phyloP scores from a whole-genome alignment of 2,888 invertebrate species.

The Leptothorax acervorum region DNA sequence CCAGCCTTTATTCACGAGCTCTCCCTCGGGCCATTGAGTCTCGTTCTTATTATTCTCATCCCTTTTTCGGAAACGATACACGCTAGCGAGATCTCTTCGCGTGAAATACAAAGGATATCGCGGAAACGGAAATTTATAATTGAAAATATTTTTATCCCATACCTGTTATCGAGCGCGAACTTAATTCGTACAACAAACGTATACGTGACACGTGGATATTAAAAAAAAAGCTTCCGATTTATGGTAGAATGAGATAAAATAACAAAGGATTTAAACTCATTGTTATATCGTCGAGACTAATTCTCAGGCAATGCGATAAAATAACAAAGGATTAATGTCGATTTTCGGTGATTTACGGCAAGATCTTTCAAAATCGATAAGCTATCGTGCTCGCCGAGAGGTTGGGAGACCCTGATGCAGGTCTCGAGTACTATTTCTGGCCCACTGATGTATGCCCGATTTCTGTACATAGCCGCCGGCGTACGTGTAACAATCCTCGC shows the following conservation, averaged over 20 bases:
- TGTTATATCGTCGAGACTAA: not conserved
- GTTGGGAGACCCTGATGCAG: constrained; percentile 72
- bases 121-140: constrained; percentile 8
- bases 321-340: not conserved
- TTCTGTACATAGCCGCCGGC: constrained; percentile 33
- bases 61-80: constrained; percentile 17
- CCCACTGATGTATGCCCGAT: constrained; percentile 42
- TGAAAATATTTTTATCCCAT: not conserved
- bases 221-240: constrained; percentile 2
- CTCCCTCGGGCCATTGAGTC: constrained; percentile 15
- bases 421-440: constrained; percentile 72
- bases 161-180: not conserved
- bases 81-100: not conserved
- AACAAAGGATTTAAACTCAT: not conserved
- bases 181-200: not conserved
- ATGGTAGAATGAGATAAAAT: not conserved
- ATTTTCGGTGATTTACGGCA: constrained; percentile 6
- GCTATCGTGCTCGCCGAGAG: constrained; percentile 59
- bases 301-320: not conserved
- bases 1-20: constrained; percentile 27
- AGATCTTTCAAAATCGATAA: constrained; percentile 32
- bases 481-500: constrained; percentile 19
- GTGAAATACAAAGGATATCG: not conserved
- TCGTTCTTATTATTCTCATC: constrained; percentile 32
- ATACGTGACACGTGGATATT: not conserved